Evolutionary conservation across 2,888 invertebrate genomes (phyloP).

Genomic region (Megalurothrips usitatus): DNA sequence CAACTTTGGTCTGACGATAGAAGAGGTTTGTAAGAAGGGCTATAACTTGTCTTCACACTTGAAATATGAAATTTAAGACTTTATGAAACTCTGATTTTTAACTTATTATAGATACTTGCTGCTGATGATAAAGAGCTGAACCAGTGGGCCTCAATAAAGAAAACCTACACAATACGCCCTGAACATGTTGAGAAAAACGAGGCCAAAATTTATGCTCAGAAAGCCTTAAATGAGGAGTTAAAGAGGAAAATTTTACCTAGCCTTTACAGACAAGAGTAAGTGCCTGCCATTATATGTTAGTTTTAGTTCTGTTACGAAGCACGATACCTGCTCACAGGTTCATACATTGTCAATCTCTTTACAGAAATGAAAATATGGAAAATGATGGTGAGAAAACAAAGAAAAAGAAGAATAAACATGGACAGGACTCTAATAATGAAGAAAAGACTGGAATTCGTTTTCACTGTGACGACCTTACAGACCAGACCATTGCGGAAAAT

Average conservation of each 20-base stretch:
- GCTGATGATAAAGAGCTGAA: constrained; percentile 93
- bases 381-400: constrained; percentile 43
- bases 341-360: background rate
- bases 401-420: constrained; percentile 46
- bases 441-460: constrained; percentile 44
- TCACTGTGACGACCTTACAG: constrained; percentile 30
- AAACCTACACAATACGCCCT: constrained; percentile 70
- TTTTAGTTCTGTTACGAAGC: constrained; percentile 32
- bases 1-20: constrained; percentile 81
- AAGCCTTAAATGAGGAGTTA: constrained; percentile 64
- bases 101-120: constrained; percentile 64
- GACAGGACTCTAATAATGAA: constrained; percentile 44
- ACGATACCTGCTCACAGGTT: constrained; percentile 37
- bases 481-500: constrained; percentile 26
- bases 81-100: constrained; percentile 9
- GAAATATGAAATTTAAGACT: background rate
- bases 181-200: constrained; percentile 77
- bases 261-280: constrained; percentile 56
- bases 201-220: constrained; percentile 66
- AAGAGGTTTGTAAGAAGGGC: constrained; percentile 64
- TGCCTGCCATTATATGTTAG: constrained; percentile 38
- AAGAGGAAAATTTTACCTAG: constrained; percentile 77
- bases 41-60: constrained; percentile 7
- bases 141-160: constrained; percentile 90
- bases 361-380: constrained; percentile 37